Percentiles rank a stretch among this genome's conserved stretches.
Evolutionary conservation across 2,113 vertebrate genomes (phyloP).

Genomic region (Illadopsis cleaveri): DNA sequence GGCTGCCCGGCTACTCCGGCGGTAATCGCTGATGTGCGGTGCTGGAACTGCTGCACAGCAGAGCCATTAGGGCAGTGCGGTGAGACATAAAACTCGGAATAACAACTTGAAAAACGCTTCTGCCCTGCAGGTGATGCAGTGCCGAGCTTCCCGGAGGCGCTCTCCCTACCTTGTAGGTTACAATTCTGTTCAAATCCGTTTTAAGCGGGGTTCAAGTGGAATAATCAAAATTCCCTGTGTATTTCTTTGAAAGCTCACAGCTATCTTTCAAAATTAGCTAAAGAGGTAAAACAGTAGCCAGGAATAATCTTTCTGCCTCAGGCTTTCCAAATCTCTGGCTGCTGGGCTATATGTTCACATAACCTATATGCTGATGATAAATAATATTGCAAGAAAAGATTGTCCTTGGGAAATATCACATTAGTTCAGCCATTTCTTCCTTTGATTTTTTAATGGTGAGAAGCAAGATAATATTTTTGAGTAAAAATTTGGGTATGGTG

Average conservation of each 20-base stretch:
- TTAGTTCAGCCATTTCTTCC: not conserved
- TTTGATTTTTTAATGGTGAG: not conserved
- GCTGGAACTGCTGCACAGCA: not conserved
- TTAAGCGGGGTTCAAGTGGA: not conserved
- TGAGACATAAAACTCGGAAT: not conserved
- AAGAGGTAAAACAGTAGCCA: not conserved
- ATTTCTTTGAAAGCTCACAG: not conserved
- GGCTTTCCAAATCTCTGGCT: not conserved
- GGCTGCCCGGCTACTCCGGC: not conserved
- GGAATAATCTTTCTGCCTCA: not conserved
- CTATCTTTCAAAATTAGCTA: not conserved
- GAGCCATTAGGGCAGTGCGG: not conserved
- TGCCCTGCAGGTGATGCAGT: not conserved
- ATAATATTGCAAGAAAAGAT: not conserved
- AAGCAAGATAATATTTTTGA: not conserved
- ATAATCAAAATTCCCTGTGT: not conserved
- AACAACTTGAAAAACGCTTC: not conserved
- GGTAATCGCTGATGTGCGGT: accelerated
- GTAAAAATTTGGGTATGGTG: not conserved
- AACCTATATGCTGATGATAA: not conserved
- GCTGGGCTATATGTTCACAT: accelerated
- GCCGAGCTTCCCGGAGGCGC: not conserved
- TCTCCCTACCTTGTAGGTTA: not conserved
- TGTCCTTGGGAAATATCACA: not conserved
- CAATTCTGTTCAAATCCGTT: not conserved